Percentiles rank a stretch among this genome's conserved stretches.
Conservation (phyloP, 2,888 invertebrate genomes). For the Cheilosia variabilis region DNA sequence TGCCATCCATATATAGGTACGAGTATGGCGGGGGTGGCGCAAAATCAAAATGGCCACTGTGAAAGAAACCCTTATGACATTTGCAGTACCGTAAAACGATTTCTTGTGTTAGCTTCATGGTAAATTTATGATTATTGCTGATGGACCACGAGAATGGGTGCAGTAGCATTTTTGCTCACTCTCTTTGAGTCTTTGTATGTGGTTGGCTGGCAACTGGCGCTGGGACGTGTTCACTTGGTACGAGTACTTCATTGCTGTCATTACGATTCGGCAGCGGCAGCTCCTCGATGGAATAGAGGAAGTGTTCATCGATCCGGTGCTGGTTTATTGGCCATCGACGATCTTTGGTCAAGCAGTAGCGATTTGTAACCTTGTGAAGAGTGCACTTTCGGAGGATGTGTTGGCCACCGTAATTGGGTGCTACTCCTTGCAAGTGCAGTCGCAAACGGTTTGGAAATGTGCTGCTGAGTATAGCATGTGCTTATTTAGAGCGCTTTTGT, state of each 20-base stretch:
- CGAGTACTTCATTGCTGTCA: constrained; percentile 52
- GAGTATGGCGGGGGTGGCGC: not conserved
- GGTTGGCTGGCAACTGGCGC: too few species aligned
- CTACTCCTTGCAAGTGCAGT: not conserved
- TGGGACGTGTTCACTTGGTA: constrained; percentile 32
- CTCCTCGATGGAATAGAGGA: constrained; percentile 5
- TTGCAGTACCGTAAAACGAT: constrained; percentile 71
- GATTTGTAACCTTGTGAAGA: constrained; percentile 61
- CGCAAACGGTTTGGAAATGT: constrained; percentile 1
- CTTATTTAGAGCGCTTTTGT: constrained; percentile 30
- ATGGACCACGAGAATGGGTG: constrained; percentile 17
- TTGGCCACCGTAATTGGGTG: constrained; percentile 31
- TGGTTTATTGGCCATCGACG: constrained; percentile 57
- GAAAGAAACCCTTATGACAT: constrained; percentile 38
- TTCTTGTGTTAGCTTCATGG: constrained; percentile 71
- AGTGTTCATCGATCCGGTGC: constrained; percentile 21
- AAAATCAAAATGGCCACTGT: constrained; percentile 50
- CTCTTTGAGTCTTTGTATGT: not conserved
- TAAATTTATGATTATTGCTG: constrained; percentile 73
- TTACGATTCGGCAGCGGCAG: constrained; percentile 48
- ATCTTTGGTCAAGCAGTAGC: constrained; percentile 62
- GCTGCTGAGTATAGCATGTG: constrained; percentile 1
- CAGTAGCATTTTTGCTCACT: not conserved
- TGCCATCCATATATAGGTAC: constrained; percentile 1
- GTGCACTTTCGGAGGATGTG: constrained; percentile 24